A percentile compares a stretch with the other conserved stretches of the same genome.
Evolutionary conservation across 1,140 invertebrate genomes (phyloP).

Genomic region (Mamestra configurata): DNA sequence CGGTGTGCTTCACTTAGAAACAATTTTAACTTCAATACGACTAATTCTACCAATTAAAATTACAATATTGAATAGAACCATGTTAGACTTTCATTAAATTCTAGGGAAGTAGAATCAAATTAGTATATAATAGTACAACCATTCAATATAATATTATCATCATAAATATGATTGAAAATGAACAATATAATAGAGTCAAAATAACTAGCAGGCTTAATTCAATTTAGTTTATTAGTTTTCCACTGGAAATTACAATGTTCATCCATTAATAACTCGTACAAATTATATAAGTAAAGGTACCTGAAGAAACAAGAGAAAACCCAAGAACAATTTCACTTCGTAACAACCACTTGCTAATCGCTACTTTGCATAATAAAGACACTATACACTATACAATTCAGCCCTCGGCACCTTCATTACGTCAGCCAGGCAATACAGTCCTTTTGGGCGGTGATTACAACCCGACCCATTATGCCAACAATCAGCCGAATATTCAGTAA

Average conservation of each 20-base stretch:
- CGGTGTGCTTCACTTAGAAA: too few relatives aligned
- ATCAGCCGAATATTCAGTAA: conserved; percentile 42
- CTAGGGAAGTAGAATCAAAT: too few relatives aligned
- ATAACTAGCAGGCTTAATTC: background rate
- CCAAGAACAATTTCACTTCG: conserved; percentile 25
- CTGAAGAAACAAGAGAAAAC: background rate
- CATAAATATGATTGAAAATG: too few relatives aligned
- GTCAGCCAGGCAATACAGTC: conserved; percentile 24
- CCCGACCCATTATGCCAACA: conserved; percentile 29
- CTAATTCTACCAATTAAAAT: too few relatives aligned
- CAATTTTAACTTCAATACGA: too few relatives aligned
- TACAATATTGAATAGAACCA: too few relatives aligned
- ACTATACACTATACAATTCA: conserved; percentile 37
- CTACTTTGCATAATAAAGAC: conserved; percentile 44
- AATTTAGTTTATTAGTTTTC: background rate
- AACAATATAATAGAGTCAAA: background rate
- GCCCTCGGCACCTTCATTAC: conserved; percentile 38
- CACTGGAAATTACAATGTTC: background rate
- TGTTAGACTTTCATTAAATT: too few relatives aligned
- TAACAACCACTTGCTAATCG: conserved; percentile 26
- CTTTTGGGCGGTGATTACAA: conserved; percentile 39
- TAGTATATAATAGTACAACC: too few relatives aligned
- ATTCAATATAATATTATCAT: too few relatives aligned
- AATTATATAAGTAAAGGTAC: background rate
- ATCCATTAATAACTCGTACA: conserved; percentile 3